phyloP scores from a whole-genome alignment of 2,888 invertebrate genomes.

The Thecophora atra region DNA sequence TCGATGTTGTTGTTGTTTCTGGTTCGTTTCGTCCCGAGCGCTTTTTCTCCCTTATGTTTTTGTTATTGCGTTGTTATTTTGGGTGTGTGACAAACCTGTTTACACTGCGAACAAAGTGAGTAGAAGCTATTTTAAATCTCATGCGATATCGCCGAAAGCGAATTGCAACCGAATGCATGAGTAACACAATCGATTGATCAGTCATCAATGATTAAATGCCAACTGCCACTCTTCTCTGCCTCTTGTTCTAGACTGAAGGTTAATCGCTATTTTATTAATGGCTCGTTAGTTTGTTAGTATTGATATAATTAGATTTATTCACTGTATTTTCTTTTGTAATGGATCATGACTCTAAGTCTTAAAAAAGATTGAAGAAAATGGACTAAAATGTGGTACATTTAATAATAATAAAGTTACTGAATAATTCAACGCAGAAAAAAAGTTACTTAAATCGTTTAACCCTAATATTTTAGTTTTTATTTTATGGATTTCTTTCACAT shows the following conservation, averaged over 20 bases:
- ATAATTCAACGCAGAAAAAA: too few species aligned
- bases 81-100: conserved; percentile 41
- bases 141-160: neutral
- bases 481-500: too few species aligned
- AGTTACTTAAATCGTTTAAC: too few species aligned
- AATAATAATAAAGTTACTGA: too few species aligned
- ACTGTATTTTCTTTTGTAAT: too few species aligned
- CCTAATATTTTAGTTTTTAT: too few species aligned
- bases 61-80: conserved; percentile 41
- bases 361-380: too few species aligned
- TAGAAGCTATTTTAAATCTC: conserved; percentile 7
- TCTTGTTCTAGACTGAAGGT: neutral
- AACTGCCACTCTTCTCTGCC: neutral
- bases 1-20: conserved; percentile 12
- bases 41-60: conserved; percentile 43
- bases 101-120: conserved; percentile 49
- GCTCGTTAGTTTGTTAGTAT: neutral
- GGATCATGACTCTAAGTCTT: too few species aligned
- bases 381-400: too few species aligned
- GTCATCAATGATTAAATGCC: neutral
- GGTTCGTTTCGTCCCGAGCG: conserved; percentile 27
- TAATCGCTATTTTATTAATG: neutral
- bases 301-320: neutral
- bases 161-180: conserved; percentile 13
- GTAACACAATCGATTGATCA: neutral